These are phyloP conservation scores for Zaprionus davidi DNA, from an alignment of 1,140 invertebrate species.

Conservation along the genomic window DNA sequence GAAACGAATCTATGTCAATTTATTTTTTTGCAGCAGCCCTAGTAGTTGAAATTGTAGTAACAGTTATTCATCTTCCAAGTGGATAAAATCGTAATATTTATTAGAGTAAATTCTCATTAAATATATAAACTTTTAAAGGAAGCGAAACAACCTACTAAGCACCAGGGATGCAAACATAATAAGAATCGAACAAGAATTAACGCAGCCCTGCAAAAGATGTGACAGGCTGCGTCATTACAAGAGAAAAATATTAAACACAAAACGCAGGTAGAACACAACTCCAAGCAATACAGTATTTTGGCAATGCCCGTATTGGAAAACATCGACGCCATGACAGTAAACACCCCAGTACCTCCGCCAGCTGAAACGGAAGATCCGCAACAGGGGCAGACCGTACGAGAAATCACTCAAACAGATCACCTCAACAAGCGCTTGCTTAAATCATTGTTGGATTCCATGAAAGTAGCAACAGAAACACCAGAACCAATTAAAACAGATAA, in stretches of 20 bases:
- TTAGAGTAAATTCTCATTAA: no score
- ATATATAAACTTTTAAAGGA: not conserved
- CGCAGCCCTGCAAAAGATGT: not conserved
- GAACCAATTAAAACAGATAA: constrained; percentile 28
- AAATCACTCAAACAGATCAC: constrained; percentile 78
- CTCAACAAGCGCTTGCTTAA: constrained; percentile 72
- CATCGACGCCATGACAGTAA: constrained; percentile 55
- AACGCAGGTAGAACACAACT: not conserved
- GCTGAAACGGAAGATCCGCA: constrained; percentile 30
- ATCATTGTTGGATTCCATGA: constrained; percentile 71
- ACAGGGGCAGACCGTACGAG: constrained; percentile 56
- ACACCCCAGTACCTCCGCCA: constrained; percentile 48
- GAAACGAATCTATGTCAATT: not conserved
- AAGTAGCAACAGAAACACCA: constrained; percentile 40
- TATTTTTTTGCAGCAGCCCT: constrained; percentile 29
- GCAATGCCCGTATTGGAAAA: constrained; percentile 63
- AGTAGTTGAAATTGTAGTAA: constrained; percentile 3
- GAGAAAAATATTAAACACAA: constrained; percentile 1
- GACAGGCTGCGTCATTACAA: constrained; percentile 21
- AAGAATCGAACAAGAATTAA: not conserved
- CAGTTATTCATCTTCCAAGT: no score
- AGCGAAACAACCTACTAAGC: not conserved
- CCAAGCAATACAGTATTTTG: constrained; percentile 14
- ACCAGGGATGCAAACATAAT: constrained; percentile 8
- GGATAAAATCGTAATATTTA: no score